Evolutionary conservation across 2,888 invertebrate species (phyloP).

Genomic region (Phortica okadai): DNA sequence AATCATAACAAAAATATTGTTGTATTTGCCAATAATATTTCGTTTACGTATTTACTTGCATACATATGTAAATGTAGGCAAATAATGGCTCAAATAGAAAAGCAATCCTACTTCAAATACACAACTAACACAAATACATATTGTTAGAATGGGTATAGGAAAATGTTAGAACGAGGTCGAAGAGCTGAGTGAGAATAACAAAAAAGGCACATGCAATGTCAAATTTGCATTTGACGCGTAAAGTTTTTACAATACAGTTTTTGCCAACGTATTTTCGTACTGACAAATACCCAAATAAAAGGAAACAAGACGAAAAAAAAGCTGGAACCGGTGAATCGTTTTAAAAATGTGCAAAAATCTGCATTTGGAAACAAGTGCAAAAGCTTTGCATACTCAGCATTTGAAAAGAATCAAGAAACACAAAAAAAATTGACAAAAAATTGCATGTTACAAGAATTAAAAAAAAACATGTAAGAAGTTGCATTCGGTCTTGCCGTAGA

Average conservation of each 20-base stretch:
- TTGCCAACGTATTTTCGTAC: background rate
- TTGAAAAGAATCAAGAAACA: background rate
- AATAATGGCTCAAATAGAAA: background rate
- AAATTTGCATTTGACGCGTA: conserved; percentile 20
- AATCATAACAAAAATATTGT: background rate
- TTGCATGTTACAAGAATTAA: conserved; percentile 28
- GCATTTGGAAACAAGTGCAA: conserved; percentile 21
- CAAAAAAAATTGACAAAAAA: background rate
- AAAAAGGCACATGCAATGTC: background rate
- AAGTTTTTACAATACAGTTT: background rate
- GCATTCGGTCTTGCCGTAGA: no score
- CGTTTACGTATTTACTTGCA: background rate
- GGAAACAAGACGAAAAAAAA: background rate
- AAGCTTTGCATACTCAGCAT: conserved; percentile 15
- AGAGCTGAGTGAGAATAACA: background rate
- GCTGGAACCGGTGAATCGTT: background rate
- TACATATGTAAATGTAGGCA: conserved; percentile 18
- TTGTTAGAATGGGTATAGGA: background rate
- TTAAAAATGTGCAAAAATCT: conserved; percentile 9
- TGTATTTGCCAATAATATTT: conserved; percentile 1
- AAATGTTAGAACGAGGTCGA: background rate
- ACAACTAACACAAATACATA: background rate
- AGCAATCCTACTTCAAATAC: background rate
- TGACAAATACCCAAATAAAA: background rate
- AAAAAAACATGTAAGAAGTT: background rate